A percentile compares a stretch with the other conserved stretches of the same genome.
These are phyloP conservation scores for Pegoplata infirma DNA, from an alignment of 2,888 invertebrate genomes.

Conservation along the genomic window DNA sequence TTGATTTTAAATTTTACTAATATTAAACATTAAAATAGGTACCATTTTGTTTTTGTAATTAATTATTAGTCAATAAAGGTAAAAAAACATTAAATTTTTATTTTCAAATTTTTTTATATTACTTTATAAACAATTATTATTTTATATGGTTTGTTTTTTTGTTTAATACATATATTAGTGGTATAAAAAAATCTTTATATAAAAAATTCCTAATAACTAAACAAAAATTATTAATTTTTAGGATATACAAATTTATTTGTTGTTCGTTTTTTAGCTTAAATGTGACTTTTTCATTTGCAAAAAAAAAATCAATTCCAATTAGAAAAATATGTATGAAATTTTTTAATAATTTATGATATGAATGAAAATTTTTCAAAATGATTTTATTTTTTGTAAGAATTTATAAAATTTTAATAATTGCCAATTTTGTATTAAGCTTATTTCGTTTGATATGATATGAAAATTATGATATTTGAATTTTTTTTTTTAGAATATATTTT, in stretches of 20 bases:
- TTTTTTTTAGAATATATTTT: constrained; percentile 8
- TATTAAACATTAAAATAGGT: constrained; percentile 64
- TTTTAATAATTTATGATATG: constrained; percentile 13
- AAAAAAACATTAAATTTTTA: constrained; percentile 60
- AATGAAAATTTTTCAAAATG: constrained; percentile 3
- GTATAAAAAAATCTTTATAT: constrained; percentile 48
- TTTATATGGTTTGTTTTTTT: constrained; percentile 15
- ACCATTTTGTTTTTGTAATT: constrained; percentile 54
- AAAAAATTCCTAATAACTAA: constrained; percentile 58
- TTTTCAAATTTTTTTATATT: constrained; percentile 46
- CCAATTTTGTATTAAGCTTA: not conserved
- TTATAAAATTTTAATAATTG: not conserved
- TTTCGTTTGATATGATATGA: constrained; percentile 23
- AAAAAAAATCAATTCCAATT: constrained; percentile 47
- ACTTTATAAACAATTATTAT: constrained; percentile 47
- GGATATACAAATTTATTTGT: constrained; percentile 24
- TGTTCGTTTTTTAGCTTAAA: constrained; percentile 32
- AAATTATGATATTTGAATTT: constrained; percentile 18
- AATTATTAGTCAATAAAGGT: constrained; percentile 57
- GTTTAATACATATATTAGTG: constrained; percentile 43
- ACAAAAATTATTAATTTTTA: constrained; percentile 45
- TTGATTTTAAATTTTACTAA: constrained; percentile 49
- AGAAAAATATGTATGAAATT: constrained; percentile 31
- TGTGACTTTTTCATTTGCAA: constrained; percentile 24
- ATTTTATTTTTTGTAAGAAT: not conserved